Conservation (phyloP, 2,113 vertebrate species). For the Barnardius zonarius region DNA sequence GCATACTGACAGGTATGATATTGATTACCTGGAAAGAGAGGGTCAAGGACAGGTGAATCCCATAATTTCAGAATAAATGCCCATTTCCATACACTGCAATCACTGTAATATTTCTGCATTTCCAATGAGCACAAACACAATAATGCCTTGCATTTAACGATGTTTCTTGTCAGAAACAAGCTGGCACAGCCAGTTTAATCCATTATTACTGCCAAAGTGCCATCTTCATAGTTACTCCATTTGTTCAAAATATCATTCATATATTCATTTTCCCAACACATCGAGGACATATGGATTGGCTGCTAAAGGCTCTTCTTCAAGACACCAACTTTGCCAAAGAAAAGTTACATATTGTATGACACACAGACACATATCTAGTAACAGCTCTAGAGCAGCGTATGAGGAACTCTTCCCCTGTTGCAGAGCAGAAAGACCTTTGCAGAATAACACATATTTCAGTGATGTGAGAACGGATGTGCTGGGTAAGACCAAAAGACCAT, state of each 20-base stretch:
- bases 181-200: neutral
- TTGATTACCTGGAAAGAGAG: neutral
- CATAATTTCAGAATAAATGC: neutral
- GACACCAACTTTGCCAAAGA: neutral
- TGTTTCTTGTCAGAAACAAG: neutral
- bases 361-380: neutral
- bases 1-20: fast-evolving
- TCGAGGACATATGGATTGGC: neutral
- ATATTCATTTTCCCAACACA: neutral
- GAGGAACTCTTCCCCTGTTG: neutral
- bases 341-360: neutral
- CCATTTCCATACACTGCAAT: neutral
- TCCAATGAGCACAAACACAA: neutral
- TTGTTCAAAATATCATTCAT: neutral
- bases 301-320: neutral
- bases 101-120: neutral
- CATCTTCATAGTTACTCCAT: neutral
- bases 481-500: neutral
- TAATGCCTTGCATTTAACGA: neutral
- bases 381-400: neutral
- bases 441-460: neutral
- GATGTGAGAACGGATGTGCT: neutral
- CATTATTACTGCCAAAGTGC: neutral
- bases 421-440: neutral
- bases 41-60: neutral